Percentiles rank a stretch among this genome's conserved stretches.
Conservation (phyloP, 2,888 invertebrate species). For the Nomada goodeniana region DNA sequence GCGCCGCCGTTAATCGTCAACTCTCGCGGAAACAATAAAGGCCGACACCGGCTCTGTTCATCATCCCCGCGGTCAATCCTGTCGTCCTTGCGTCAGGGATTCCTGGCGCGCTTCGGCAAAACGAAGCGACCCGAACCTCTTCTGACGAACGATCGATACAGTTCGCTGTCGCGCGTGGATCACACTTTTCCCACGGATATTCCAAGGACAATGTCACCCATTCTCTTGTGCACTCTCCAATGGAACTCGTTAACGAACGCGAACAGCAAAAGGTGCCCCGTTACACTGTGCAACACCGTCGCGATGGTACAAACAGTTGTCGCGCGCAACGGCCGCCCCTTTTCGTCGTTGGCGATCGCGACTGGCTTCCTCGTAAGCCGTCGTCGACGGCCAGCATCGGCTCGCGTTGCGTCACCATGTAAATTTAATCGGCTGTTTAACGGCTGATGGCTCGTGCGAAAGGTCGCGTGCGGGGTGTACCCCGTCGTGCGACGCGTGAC, state of each 20-base stretch:
- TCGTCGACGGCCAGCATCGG: conserved; percentile 46
- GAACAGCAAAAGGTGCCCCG: background rate
- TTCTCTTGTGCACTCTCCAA: background rate
- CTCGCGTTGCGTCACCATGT: conserved; percentile 65
- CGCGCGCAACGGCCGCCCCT: conserved; percentile 31
- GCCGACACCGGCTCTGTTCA: background rate
- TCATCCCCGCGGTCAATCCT: background rate
- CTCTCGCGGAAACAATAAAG: background rate
- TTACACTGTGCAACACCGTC: background rate
- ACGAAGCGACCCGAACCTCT: conserved; percentile 57
- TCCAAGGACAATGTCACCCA: background rate
- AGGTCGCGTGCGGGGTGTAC: conserved; percentile 51
- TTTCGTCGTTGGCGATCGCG: conserved; percentile 39
- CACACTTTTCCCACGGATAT: background rate
- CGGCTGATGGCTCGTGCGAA: conserved; percentile 57
- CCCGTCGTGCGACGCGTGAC: background rate
- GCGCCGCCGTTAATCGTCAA: background rate
- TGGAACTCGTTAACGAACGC: background rate
- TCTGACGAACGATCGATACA: background rate
- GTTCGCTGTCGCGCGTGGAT: background rate
- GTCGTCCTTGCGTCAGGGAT: conserved; percentile 23
- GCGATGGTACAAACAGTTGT: no score
- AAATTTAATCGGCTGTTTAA: conserved; percentile 71
- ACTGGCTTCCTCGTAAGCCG: conserved; percentile 52
- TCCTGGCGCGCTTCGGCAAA: conserved; percentile 42